Base-by-base conservation (phyloP, 2,797 vertebrate species). In the Paedocypris micromegethes region DNA sequence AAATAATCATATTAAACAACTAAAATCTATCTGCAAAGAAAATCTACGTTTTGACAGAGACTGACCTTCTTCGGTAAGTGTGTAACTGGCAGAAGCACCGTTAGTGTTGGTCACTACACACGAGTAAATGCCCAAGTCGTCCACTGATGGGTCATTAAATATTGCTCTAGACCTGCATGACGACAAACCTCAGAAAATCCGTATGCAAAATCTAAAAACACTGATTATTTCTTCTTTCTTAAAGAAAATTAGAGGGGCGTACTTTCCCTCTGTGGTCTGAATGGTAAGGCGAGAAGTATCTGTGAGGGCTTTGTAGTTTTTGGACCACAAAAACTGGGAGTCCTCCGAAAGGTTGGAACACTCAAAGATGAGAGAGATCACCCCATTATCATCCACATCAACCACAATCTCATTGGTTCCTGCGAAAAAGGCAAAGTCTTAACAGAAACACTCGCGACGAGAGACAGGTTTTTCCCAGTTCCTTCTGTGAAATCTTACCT, bases 351-450 rank as follows among this genome's bases (percentile, higher is more conserved):
- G 92, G 81, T 94, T 86, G 43, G 94, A 91, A 83, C 93, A 96
- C 83, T 98, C 94, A 9, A 96, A 99, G 80, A 93, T 87, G 90
- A 99, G 82, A 64, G 97, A 99, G 86, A 99, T 95, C 0, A 96
- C 82, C 53, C 97, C 97, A 5, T 96, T 79, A 8, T 98, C 96
- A 73, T 99, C 96, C 6, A 99, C 94, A 42, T 89, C 86, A 58
- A 94, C 90, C 41, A 91, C 87, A 63, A 99, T 86, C 76, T 98
- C 96, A 64, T 94, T 95, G 76, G 92, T 97, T 84, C 93, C 97
- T 98, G 68, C 72, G 44, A 46, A 70, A 60, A 42, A 47, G 39
- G 2, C 43, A 52, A n/a, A 41, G 60, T 3, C 23, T 6, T 5
- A 47, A 61, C 6, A 51, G 8, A 51, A 46, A 7, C 37, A 47